These are phyloP conservation scores for Notothenia rossii DNA, from an alignment of 2,113 vertebrate genomes.

Conservation along the genomic window DNA sequence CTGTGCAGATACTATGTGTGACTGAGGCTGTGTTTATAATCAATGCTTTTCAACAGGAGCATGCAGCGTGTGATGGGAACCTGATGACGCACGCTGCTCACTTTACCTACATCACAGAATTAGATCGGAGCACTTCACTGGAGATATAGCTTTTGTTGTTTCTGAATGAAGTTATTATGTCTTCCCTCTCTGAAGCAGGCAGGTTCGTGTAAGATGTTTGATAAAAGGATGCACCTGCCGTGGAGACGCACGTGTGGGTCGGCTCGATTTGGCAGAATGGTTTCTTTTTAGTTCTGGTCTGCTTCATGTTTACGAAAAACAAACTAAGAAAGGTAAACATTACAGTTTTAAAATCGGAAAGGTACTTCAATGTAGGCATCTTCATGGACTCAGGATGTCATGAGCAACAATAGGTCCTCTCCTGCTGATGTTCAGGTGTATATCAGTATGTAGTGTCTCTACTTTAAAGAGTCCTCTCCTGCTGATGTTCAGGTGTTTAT, in stretches of 20 bases:
- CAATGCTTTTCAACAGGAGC: neutral
- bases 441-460: no score
- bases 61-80: neutral
- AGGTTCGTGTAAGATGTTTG: neutral
- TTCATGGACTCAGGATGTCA: no score
- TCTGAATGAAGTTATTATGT: neutral
- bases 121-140: neutral
- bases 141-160: no score
- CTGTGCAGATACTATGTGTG: neutral
- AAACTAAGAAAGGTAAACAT: no score
- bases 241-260: neutral
- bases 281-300: no score
- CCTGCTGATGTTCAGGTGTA: no score
- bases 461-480: no score
- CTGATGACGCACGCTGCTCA: constrained; percentile 5
- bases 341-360: no score
- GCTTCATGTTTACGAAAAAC: no score
- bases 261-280: neutral
- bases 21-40: neutral
- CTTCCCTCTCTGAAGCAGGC: neutral
- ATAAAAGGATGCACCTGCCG: neutral
- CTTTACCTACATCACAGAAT: neutral
- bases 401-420: no score
- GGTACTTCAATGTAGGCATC: no score
- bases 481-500: no score